Evolutionary conservation across 2,888 invertebrate genomes (phyloP), one percentile per base, ranked within the genome.

Genomic region (Odontothrips loti): DNA sequence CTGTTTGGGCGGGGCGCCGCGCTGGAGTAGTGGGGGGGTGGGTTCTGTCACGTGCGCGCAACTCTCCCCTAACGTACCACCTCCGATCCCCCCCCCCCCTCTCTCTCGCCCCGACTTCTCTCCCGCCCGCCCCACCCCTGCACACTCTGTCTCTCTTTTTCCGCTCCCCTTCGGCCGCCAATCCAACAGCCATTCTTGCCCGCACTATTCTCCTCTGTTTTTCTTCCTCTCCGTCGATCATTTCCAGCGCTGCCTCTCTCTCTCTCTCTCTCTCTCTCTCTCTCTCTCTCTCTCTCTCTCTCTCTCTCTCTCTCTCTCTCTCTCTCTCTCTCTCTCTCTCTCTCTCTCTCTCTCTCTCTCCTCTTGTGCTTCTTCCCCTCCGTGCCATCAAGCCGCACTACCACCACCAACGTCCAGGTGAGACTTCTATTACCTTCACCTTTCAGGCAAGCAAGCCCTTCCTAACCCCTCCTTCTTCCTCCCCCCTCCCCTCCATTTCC

Each of bases 361-460:
- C n/a, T 43, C 34, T 43, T 43, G 34, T 43, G 34, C 34, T 6
- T 43, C 34, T 6, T 43, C 34, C 34, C 34, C 58, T 15, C 58
- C 63, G 11, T 63, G 23, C 23, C 68, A 20, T 23, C 23, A 23
- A 23, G 27, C 27, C 68, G 58, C 58, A n/a, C 68, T 27, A 11
- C 68, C 68, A 68, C 68, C 23, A 2, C 34, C 34, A 43, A 27
- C 23, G 68, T 75, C 68, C 68, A 75, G 68, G 68, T 75, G 68
- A 75, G 68, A 75, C 68, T 75, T 75, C 68, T 75, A 75, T 75
- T 75, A 75, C 68, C 68, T 75, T 75, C 68, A 75, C 68, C 68
- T 75, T 75, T 75, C 68, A 75, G 68, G 9, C 68, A 12, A 58
- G 68, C 68, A 1, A 43, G 27, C 68, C 68, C 23, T 9, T 12